A percentile compares a stretch with the other conserved stretches of the same genome.
Conservation (phyloP, 2,113 vertebrate genomes). For the Erpornis zantholeuca region DNA sequence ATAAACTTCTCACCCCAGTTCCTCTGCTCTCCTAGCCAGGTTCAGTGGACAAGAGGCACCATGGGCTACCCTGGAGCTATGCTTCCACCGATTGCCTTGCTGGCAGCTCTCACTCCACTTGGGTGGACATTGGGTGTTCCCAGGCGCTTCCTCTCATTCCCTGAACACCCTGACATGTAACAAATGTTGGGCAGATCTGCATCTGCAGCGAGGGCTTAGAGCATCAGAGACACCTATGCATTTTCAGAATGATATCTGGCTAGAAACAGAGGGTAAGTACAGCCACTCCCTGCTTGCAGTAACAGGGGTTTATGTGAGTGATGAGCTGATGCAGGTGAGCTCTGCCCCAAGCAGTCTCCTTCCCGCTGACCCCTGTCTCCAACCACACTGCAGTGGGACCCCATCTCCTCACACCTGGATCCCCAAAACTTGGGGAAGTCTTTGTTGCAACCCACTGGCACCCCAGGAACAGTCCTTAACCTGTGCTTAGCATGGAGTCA, state of each 20-base stretch:
- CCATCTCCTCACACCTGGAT: not conserved
- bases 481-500: not conserved
- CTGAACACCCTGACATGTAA: too few relatives aligned
- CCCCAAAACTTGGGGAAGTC: not conserved
- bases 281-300: not conserved
- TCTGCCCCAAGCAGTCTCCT: not conserved
- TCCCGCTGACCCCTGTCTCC: not conserved
- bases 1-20: not conserved
- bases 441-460: not conserved
- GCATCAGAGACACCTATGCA: not conserved
- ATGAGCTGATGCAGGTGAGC: not conserved
- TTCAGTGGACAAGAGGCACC: not conserved
- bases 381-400: not conserved
- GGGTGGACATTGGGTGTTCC: not conserved
- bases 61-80: accelerated
- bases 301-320: not conserved
- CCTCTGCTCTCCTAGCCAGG: not conserved
- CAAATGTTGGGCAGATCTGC: not conserved
- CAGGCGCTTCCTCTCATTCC: accelerated
- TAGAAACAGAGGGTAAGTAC: not conserved
- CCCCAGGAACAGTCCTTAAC: not conserved
- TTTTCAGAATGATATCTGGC: not conserved
- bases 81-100: not conserved
- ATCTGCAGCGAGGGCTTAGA: not conserved
- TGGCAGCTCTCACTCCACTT: not conserved